These are phyloP conservation scores for Rhinolophus sinicus DNA, from an alignment of 2,113 vertebrate genomes.

Conservation along the genomic window DNA sequence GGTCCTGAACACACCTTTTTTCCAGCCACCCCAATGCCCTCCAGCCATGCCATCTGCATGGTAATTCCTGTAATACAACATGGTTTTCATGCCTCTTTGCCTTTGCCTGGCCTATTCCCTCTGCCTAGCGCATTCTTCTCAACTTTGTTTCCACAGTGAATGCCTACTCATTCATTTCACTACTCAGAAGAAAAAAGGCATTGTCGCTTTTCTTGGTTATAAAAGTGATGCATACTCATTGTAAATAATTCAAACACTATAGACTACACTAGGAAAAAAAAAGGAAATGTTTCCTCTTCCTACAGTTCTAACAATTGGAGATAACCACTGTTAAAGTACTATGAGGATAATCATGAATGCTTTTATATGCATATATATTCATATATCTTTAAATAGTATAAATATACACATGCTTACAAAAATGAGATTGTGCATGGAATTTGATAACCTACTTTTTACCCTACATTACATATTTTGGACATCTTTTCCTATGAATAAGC, in stretches of 20 bases:
- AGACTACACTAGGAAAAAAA: neutral
- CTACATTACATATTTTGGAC: constrained; percentile 17
- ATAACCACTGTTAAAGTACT: neutral
- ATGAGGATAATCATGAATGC: neutral
- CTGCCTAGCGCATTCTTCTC: neutral
- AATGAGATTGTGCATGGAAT: neutral
- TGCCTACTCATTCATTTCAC: neutral
- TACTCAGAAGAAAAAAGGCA: neutral
- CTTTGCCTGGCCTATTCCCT: neutral
- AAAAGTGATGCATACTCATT: neutral
- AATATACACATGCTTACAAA: neutral
- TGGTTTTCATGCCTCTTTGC: neutral
- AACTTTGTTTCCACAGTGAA: neutral
- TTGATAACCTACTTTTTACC: constrained; percentile 35
- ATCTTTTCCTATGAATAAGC: constrained; percentile 28
- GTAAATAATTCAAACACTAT: neutral
- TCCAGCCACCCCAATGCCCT: neutral
- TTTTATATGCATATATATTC: neutral
- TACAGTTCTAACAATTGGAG: neutral
- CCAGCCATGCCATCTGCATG: neutral
- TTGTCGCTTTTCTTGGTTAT: neutral
- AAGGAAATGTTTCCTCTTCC: neutral
- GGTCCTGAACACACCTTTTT: neutral
- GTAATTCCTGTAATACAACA: neutral
- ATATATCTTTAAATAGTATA: constrained; percentile 6